phyloP scores from a whole-genome alignment of 53 echinoderm and acorn worm genomes.

The Echinarachnius parma region DNA sequence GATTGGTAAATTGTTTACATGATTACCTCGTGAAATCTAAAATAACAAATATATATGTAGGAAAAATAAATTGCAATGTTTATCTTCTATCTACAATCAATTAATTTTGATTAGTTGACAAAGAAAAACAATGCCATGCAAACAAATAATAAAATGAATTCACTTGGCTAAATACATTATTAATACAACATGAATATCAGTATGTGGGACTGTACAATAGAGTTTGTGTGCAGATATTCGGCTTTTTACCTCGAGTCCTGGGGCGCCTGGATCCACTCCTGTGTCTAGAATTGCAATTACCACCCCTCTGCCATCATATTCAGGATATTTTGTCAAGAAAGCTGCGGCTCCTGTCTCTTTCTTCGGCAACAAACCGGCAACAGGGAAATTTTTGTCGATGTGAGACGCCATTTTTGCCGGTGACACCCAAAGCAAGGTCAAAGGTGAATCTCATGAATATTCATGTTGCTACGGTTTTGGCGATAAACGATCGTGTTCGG shows the following conservation, averaged over 20 bases:
- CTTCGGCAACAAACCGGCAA: slow-evolving; percentile 80
- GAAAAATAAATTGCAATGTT: no score
- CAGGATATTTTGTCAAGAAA: slow-evolving; percentile 88
- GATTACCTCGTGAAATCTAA: no score
- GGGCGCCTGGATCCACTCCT: slow-evolving; percentile 96
- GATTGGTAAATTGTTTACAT: no score
- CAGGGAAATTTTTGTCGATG: slow-evolving; percentile 67
- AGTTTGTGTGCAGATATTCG: no score
- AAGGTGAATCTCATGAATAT: slow-evolving; percentile 53
- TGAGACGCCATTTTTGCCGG: slow-evolving; percentile 61
- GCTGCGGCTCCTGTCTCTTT: slow-evolving; percentile 84
- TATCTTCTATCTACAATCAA: no score
- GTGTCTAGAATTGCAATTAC: slow-evolving; percentile 91
- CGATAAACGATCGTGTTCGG: neutral
- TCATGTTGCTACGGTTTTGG: slow-evolving; percentile 37
- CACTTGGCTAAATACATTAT: no score
- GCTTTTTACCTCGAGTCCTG: slow-evolving; percentile 84
- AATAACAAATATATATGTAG: no score
- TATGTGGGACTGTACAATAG: slow-evolving; percentile 5
- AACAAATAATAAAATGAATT: no score
- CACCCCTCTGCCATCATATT: slow-evolving; percentile 91
- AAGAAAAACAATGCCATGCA: no score
- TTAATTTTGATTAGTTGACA: no score
- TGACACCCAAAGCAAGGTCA: slow-evolving; percentile 42
- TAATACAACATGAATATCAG: neutral